Conservation (phyloP, 1,140 invertebrate genomes). For the Anastrepha obliqua region DNA sequence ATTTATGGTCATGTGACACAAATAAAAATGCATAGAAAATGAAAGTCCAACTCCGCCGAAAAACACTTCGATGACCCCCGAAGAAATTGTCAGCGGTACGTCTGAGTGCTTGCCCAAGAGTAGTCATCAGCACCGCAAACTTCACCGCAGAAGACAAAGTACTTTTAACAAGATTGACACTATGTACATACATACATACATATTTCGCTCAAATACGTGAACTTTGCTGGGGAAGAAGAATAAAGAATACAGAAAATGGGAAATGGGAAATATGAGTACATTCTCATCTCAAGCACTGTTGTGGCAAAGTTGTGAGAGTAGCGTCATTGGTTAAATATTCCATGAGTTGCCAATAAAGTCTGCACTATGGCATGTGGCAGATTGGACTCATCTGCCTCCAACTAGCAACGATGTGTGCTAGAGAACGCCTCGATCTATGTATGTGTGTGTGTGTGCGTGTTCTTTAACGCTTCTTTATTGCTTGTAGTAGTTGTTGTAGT, state of each 20-base stretch:
- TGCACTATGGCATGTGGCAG: slow-evolving; percentile 41
- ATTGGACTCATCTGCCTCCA: neutral
- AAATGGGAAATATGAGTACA: neutral
- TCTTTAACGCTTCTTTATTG: neutral
- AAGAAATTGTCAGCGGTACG: slow-evolving; percentile 34
- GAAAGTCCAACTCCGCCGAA: slow-evolving; percentile 56
- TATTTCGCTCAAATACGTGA: neutral
- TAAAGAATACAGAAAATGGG: neutral
- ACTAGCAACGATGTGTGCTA: neutral
- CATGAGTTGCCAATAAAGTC: slow-evolving; percentile 72
- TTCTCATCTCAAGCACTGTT: neutral
- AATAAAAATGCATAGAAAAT: slow-evolving; percentile 73
- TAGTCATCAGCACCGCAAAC: slow-evolving; percentile 45
- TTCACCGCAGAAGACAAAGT: slow-evolving; percentile 34
- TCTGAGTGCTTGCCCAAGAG: slow-evolving; percentile 3
- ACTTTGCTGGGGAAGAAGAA: neutral
- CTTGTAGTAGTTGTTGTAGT: slow-evolving; percentile 19
- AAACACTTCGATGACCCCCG: neutral
- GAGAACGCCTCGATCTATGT: neutral
- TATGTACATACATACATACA: neutral
- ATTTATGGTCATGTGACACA: slow-evolving; percentile 65
- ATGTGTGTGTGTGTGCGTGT: neutral
- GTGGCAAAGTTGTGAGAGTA: slow-evolving; percentile 56
- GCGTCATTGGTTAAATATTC: slow-evolving; percentile 65
- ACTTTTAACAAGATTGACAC: slow-evolving; percentile 50